A percentile compares a stretch with the other conserved stretches of the same genome.
phyloP scores from a whole-genome alignment of 2,113 vertebrate species.

The Mirounga angustirostris region DNA sequence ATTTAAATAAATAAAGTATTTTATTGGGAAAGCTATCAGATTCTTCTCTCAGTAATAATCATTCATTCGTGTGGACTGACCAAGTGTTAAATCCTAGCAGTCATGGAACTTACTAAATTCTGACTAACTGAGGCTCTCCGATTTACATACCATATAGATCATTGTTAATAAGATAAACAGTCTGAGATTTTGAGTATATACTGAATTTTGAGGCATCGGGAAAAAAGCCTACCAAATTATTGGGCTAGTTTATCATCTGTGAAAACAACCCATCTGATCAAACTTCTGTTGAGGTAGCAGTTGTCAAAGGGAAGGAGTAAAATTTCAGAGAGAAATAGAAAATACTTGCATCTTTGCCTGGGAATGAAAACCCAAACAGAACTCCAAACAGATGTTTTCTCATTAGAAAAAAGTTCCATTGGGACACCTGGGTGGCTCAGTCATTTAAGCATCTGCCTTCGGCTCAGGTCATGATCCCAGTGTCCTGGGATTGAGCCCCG shows the following conservation, averaged over 20 bases:
- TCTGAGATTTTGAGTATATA: background rate
- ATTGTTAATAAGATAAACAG: background rate
- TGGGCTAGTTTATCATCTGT: slow-evolving; percentile 15
- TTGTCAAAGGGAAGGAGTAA: slow-evolving; percentile 29
- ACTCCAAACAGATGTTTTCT: slow-evolving; percentile 1
- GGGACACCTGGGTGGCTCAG: too few species aligned
- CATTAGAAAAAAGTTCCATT: background rate
- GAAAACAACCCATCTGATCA: background rate
- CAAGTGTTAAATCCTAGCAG: slow-evolving; percentile 13
- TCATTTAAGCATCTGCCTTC: too few species aligned
- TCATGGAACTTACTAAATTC: background rate
- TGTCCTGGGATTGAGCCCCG: too few species aligned
- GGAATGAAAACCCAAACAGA: slow-evolving; percentile 45
- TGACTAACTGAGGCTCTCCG: background rate
- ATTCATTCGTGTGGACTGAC: background rate
- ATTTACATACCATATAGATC: background rate
- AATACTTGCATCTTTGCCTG: background rate
- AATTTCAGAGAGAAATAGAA: slow-evolving; percentile 8
- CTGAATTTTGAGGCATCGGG: slow-evolving; percentile 7
- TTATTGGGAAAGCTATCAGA: slow-evolving; percentile 10
- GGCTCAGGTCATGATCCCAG: too few species aligned
- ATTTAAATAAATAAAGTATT: slow-evolving; percentile 48
- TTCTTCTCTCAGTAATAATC: background rate
- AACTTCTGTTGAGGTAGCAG: background rate
- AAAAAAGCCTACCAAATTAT: background rate